Conservation (phyloP, 2,113 vertebrate genomes). For the Brachyhypopomus occidentalis region DNA sequence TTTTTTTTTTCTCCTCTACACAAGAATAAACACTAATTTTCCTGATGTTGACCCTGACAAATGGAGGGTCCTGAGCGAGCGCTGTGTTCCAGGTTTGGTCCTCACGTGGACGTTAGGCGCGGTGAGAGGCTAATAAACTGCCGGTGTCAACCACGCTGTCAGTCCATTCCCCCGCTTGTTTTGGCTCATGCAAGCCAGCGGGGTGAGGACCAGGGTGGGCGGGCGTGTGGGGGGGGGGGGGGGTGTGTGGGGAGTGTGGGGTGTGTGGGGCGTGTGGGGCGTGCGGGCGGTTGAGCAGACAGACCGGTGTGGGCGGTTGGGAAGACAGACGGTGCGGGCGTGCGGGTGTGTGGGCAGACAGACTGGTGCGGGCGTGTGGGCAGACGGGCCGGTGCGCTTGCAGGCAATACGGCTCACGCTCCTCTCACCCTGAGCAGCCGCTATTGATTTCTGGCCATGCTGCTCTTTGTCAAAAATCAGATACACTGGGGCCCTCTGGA, state of each 20-base stretch:
- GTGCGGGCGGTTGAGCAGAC: slow-evolving; percentile 77
- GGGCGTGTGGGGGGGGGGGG: slow-evolving; percentile 72
- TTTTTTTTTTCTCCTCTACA: slow-evolving; percentile 73
- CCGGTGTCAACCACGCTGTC: slow-evolving; percentile 91
- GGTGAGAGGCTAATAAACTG: slow-evolving; percentile 90
- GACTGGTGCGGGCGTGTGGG: slow-evolving; percentile 63
- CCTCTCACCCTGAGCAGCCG: slow-evolving; percentile 78
- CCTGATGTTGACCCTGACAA: slow-evolving; percentile 92
- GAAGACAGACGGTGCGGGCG: too few species aligned
- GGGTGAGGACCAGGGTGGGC: slow-evolving; percentile 57
- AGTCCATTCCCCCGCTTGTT: slow-evolving; percentile 93
- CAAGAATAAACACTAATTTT: slow-evolving; percentile 93
- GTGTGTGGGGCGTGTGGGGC: too few species aligned
- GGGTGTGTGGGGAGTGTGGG: too few species aligned
- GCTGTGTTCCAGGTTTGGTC: slow-evolving; percentile 70
- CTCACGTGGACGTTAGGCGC: slow-evolving; percentile 72
- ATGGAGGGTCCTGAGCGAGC: slow-evolving; percentile 65
- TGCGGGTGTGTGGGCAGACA: too few species aligned
- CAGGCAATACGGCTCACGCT: slow-evolving; percentile 74
- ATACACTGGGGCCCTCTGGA: slow-evolving; percentile 93
- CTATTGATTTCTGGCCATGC: slow-evolving; percentile 96
- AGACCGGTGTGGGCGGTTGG: too few species aligned
- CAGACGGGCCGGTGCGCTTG: slow-evolving; percentile 73
- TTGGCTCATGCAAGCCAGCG: slow-evolving; percentile 82
- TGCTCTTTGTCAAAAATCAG: slow-evolving; percentile 99